Percentiles rank a stretch among this genome's conserved stretches.
These are phyloP conservation scores for Scrobipalpa atriplicella DNA, from an alignment of 2,888 invertebrate genomes.

Conservation along the genomic window DNA sequence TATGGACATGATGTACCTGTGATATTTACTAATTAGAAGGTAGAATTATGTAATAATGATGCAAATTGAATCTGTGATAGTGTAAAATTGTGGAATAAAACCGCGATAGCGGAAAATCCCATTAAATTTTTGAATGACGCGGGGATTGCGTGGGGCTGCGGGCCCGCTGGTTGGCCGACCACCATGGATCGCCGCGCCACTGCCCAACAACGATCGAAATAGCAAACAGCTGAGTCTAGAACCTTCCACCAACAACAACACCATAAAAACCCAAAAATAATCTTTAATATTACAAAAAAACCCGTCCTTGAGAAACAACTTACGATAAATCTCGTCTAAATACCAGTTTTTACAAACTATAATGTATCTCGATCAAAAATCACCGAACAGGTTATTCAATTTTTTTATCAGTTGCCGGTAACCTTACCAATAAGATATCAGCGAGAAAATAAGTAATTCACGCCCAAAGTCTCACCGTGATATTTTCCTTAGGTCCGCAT, in stretches of 20 bases:
- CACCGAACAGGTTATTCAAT: slow-evolving; percentile 25
- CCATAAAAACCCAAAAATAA: background rate
- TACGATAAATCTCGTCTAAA: background rate
- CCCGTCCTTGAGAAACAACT: slow-evolving; percentile 10
- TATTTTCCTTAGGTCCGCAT: slow-evolving; percentile 91
- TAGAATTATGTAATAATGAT: slow-evolving; percentile 1
- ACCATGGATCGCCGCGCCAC: slow-evolving; percentile 23
- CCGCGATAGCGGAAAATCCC: background rate
- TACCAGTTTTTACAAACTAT: background rate
- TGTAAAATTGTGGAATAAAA: background rate
- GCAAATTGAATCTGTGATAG: background rate
- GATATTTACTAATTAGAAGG: background rate
- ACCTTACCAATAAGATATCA: slow-evolving; percentile 39
- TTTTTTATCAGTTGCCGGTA: slow-evolving; percentile 49
- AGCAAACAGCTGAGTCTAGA: slow-evolving; percentile 74
- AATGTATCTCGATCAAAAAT: background rate
- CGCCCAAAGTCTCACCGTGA: slow-evolving; percentile 85
- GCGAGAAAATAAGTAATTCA: slow-evolving; percentile 13
- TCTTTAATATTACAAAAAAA: slow-evolving; percentile 21
- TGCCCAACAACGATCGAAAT: slow-evolving; percentile 38
- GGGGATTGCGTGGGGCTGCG: slow-evolving; percentile 37
- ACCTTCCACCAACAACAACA: slow-evolving; percentile 52
- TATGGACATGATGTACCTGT: too few species aligned
- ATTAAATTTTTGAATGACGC: slow-evolving; percentile 41
- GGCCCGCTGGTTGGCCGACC: slow-evolving; percentile 42